A percentile compares a stretch with the other conserved stretches of the same genome.
phyloP scores from a whole-genome alignment of 2,888 invertebrate species.

The Monochamus alternatus region DNA sequence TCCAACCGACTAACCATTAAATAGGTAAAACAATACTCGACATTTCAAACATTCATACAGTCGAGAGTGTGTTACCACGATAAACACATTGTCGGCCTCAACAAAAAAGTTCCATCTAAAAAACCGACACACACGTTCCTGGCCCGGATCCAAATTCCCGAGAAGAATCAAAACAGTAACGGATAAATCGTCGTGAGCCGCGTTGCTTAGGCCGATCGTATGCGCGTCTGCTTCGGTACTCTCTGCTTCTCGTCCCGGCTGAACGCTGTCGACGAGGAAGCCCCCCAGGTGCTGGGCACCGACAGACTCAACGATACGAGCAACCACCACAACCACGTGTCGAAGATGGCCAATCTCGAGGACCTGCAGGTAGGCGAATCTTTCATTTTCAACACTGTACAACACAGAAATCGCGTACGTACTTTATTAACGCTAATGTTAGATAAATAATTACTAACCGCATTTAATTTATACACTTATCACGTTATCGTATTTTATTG shows the following conservation, averaged over 20 bases:
- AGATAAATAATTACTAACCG: too few species aligned
- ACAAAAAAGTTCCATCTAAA: slow-evolving; percentile 23
- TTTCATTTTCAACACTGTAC: neutral
- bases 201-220: slow-evolving; percentile 77
- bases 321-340: slow-evolving; percentile 44
- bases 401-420: neutral
- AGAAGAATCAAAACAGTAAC: slow-evolving; percentile 35
- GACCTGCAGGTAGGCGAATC: slow-evolving; percentile 71
- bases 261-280: slow-evolving; percentile 86
- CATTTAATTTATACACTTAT: too few species aligned
- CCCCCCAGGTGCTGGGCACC: slow-evolving; percentile 66
- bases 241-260: slow-evolving; percentile 90
- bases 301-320: slow-evolving; percentile 48
- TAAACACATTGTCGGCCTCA: slow-evolving; percentile 30
- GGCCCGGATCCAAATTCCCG: slow-evolving; percentile 44
- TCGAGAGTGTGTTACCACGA: slow-evolving; percentile 31
- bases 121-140: slow-evolving; percentile 29
- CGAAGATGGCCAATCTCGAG: slow-evolving; percentile 65
- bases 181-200: slow-evolving; percentile 23
- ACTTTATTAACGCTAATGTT: neutral
- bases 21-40: slow-evolving; percentile 31
- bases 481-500: too few species aligned
- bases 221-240: slow-evolving; percentile 94
- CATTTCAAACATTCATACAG: slow-evolving; percentile 13
- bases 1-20: slow-evolving; percentile 33